phyloP scores from a whole-genome alignment of 2,797 vertebrate species.

The Pitangus sulphuratus region DNA sequence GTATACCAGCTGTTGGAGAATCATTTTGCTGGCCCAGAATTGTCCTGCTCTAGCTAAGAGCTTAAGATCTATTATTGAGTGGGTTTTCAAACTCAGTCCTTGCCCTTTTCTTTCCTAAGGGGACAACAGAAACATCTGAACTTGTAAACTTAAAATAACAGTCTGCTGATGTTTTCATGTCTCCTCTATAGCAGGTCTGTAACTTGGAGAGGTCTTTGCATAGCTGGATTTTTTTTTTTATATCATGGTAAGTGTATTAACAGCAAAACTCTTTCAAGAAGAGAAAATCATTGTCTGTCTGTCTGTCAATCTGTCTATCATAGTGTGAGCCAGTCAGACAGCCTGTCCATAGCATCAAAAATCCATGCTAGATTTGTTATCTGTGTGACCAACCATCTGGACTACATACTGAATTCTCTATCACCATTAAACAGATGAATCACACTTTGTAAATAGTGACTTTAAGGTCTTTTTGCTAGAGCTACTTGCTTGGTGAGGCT shows the following conservation, averaged over 20 bases:
- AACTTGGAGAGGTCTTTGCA: neutral
- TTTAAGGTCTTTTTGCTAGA: neutral
- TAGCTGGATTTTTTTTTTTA: neutral
- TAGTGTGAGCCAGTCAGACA: conserved; percentile 1
- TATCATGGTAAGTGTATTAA: neutral
- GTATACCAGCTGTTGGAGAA: conserved; percentile 46
- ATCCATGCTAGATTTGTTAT: conserved; percentile 24
- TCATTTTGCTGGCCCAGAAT: conserved; percentile 5
- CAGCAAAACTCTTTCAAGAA: neutral
- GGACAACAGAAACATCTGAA: conserved; percentile 26
- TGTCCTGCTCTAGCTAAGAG: conserved; percentile 26
- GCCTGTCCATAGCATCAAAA: conserved; percentile 12
- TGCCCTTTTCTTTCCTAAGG: conserved; percentile 48
- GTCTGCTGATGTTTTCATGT: neutral
- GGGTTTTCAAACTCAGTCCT: neutral
- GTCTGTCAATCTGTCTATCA: neutral
- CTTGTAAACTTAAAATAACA: conserved; percentile 12
- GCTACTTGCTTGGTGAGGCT: neutral
- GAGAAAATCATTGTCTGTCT: neutral
- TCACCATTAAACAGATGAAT: conserved; percentile 49
- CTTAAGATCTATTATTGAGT: conserved; percentile 63
- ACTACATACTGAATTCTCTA: conserved; percentile 28
- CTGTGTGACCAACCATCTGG: conserved; percentile 10
- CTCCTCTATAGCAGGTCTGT: neutral
- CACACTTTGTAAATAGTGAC: conserved; percentile 34